These are phyloP conservation scores for Aphelinus atriplicis DNA, from an alignment of 1,140 invertebrate species.

Conservation along the genomic window DNA sequence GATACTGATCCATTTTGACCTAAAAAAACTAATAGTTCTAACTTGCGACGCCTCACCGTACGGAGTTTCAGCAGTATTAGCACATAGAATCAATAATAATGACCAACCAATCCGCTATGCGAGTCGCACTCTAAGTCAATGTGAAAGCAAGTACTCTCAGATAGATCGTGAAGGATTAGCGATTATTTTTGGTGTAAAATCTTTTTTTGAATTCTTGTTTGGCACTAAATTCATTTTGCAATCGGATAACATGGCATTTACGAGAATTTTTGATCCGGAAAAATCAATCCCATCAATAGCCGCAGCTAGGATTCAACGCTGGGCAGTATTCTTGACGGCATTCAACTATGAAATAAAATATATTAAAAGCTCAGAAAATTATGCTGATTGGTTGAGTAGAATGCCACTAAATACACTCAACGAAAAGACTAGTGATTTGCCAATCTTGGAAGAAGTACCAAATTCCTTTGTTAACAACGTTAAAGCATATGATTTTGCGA, in stretches of 20 bases:
- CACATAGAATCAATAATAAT: constrained; percentile 9
- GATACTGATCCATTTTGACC: too few relatives aligned
- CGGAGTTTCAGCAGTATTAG: constrained; percentile 16
- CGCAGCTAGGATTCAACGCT: not conserved
- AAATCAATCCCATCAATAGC: constrained; percentile 24
- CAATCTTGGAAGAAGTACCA: too few relatives aligned
- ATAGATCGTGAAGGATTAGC: constrained; percentile 16
- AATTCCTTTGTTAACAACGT: too few relatives aligned
- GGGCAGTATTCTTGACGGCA: not conserved
- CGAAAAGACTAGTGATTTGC: too few relatives aligned
- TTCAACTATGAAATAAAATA: too few relatives aligned
- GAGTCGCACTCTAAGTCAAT: not conserved
- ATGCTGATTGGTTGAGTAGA: too few relatives aligned
- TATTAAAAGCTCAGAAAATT: too few relatives aligned
- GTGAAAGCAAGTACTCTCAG: constrained; percentile 15
- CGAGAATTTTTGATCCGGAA: constrained; percentile 2
- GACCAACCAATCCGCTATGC: constrained; percentile 6
- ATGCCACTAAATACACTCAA: too few relatives aligned
- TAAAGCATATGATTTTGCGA: too few relatives aligned
- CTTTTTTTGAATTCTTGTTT: constrained; percentile 17
- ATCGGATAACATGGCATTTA: constrained; percentile 11
- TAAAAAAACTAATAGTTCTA: too few relatives aligned
- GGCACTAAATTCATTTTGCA: constrained; percentile 14
- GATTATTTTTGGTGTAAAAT: not conserved
- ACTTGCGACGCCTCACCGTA: too few relatives aligned